Evolutionary conservation across 2,797 vertebrate species (phyloP).

Genomic region (Melanogrammus aeglefinus): DNA sequence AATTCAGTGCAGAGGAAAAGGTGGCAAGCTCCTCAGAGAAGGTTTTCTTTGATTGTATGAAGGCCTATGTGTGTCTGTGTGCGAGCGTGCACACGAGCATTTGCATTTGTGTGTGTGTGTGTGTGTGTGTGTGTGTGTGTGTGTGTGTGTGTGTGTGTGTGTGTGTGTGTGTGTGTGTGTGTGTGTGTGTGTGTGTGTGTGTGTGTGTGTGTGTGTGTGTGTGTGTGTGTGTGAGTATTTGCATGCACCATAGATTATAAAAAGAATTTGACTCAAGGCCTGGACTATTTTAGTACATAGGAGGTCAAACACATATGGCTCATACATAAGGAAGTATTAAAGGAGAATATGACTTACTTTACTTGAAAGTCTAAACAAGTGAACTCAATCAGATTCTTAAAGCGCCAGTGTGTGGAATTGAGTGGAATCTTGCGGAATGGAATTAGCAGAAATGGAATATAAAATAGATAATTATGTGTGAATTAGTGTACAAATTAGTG

Average conservation of each 20-base stretch:
- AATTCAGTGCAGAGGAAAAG: constrained; percentile 19
- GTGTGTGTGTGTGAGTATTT: constrained; percentile 8
- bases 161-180: constrained; percentile 12
- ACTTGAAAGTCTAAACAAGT: background rate
- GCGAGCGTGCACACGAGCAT: background rate
- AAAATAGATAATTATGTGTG: no score
- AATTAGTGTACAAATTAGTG: no score
- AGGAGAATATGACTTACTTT: background rate
- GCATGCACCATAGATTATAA: background rate
- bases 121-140: constrained; percentile 7
- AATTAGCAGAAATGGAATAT: no score
- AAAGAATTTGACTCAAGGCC: background rate
- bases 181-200: constrained; percentile 12
- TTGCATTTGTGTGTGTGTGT: background rate
- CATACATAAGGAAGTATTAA: background rate
- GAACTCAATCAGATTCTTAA: background rate
- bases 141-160: constrained; percentile 10
- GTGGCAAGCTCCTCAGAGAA: constrained; percentile 18
- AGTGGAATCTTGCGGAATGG: no score
- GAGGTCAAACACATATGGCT: background rate
- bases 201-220: constrained; percentile 14
- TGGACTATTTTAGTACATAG: background rate
- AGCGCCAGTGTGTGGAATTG: no score
- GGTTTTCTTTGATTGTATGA: background rate
- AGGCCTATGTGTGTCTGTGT: background rate